phyloP scores from a whole-genome alignment of 2,113 vertebrate species.

The Typhlomys cinereus region DNA sequence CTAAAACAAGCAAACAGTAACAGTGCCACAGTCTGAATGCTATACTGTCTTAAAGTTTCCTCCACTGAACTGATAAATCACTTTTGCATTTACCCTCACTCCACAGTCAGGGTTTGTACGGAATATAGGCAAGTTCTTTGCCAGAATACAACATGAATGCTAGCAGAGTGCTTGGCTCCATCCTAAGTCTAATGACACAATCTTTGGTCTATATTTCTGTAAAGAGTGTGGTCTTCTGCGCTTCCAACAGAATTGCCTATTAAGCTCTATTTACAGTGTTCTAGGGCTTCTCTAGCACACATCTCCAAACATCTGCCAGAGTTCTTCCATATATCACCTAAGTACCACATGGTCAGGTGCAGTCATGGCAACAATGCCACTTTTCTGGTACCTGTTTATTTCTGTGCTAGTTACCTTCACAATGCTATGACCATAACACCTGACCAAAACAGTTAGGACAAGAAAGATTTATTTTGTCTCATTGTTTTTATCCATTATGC shows the following conservation, averaged over 20 bases:
- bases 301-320: background rate
- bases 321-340: background rate
- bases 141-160: too few species aligned
- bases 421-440: background rate
- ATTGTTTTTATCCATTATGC: background rate
- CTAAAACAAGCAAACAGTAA: too few species aligned
- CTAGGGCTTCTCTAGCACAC: background rate
- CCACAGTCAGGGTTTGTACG: too few species aligned
- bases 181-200: background rate
- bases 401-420: background rate
- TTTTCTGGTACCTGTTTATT: background rate
- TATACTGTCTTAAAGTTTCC: too few species aligned
- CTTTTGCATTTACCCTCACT: too few species aligned
- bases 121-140: too few species aligned
- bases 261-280: background rate
- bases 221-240: too few species aligned
- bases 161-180: background rate
- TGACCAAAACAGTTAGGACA: background rate
- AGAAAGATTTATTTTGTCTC: background rate
- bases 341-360: background rate
- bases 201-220: background rate
- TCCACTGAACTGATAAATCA: too few species aligned
- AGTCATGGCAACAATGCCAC: background rate
- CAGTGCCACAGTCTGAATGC: too few species aligned
- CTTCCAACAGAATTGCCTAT: background rate